phyloP scores from a whole-genome alignment of 2,113 vertebrate species.

The Phyllostomus hastatus region DNA sequence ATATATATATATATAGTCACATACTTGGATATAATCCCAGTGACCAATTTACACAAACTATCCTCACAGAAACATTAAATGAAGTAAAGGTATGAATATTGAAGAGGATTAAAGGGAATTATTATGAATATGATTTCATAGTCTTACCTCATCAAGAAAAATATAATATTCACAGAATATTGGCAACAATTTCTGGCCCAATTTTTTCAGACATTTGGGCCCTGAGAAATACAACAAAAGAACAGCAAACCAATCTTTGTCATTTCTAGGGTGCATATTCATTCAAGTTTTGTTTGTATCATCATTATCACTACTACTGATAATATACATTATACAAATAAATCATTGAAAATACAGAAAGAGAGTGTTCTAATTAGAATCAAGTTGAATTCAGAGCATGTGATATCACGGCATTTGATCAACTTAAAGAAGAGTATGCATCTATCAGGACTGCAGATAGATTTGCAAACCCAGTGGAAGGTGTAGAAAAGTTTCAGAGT shows the following conservation, averaged over 20 bases:
- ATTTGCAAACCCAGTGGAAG: background rate
- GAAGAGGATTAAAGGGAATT: background rate
- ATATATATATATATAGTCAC: too few species aligned
- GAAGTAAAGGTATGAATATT: background rate
- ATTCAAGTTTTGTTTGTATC: background rate
- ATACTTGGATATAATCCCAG: background rate
- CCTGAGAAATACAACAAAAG: background rate
- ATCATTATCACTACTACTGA: background rate
- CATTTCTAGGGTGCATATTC: background rate
- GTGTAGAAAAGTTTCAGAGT: constrained; percentile 18
- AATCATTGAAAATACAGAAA: constrained; percentile 8
- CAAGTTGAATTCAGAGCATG: background rate
- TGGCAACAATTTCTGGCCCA: background rate
- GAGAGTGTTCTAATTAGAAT: background rate
- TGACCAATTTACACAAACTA: background rate
- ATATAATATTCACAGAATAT: background rate
- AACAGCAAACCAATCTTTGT: background rate
- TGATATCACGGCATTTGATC: background rate
- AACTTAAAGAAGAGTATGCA: background rate
- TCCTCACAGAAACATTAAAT: background rate
- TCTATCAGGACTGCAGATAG: constrained; percentile 37
- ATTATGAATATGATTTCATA: background rate
- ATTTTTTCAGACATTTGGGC: background rate
- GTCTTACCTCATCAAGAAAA: background rate
- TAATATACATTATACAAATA: constrained; percentile 33